Evolutionary conservation across 2,113 vertebrate genomes (phyloP).

Genomic region (Climacteris rufus): DNA sequence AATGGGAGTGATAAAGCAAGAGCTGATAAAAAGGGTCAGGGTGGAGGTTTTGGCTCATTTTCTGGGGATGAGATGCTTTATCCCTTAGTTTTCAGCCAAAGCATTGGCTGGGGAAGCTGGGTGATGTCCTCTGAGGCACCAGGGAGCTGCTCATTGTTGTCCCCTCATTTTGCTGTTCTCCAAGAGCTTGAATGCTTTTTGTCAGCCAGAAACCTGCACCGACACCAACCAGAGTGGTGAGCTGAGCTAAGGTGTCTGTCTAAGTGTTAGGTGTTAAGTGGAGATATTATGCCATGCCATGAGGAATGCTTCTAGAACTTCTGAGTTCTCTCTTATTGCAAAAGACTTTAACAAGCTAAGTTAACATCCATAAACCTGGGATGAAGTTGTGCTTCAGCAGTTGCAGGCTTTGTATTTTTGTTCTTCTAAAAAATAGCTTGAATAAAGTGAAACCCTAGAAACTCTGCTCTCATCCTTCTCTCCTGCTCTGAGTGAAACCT

Average conservation of each 20-base stretch:
- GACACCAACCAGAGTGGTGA: neutral
- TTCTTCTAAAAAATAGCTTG: neutral
- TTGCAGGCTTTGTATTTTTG: neutral
- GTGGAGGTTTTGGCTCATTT: accelerated
- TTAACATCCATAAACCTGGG: neutral
- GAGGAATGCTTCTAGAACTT: neutral
- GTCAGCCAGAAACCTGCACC: neutral
- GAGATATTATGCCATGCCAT: neutral
- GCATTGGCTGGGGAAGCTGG: accelerated
- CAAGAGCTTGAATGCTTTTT: neutral
- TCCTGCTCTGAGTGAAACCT: neutral
- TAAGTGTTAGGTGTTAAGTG: neutral
- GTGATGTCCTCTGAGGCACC: accelerated
- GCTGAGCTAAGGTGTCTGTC: neutral
- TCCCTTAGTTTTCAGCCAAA: accelerated
- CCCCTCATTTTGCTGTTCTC: neutral
- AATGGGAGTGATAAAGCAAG: neutral
- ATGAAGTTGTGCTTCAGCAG: neutral
- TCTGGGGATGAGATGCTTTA: accelerated
- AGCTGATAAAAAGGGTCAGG: neutral
- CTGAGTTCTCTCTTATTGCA: neutral
- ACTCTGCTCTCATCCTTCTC: neutral
- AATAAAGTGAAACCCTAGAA: neutral
- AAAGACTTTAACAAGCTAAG: neutral
- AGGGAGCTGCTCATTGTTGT: neutral